Base-by-base conservation (phyloP, 2,888 invertebrate species). In the Melanostoma mellinum region DNA sequence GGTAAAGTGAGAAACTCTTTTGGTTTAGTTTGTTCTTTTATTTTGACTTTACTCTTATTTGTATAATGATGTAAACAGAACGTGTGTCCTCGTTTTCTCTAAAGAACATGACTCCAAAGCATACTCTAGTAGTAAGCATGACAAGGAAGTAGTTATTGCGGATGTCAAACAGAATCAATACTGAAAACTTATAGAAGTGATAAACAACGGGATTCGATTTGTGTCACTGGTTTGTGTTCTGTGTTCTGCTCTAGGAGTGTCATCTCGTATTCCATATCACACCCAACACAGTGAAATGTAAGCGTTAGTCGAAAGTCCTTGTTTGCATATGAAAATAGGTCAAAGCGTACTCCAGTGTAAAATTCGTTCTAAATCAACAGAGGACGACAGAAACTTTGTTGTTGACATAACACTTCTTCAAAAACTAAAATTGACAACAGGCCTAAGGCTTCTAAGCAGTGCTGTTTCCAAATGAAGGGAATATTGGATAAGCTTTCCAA, bases 101-200 rank as follows among this genome's bases (percentile, higher is more conserved):
- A 30, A 10, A 46, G 20, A n/a, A 50, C 53, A 61, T 63, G 53
- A 36, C 36, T 63, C 48, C 20, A 36, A 38, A 8, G 44, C 33
- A 40, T 53, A 60, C 30, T 44, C 33, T 36, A 44, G 48, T 32
- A 36, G 76, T 63, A 44, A 71, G 58, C 56, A 50, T n/a, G 71
- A 63, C 68, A 55, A 46, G 61, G 33, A 44, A 48, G 55, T 61
- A 69, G 76, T 50, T 76, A 76, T 63, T 69, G 40, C 48, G 60
- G 48, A 48, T 77, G 71, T 77, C 71, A 35, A 61, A 63, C 50
- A 71, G 56, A 56, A 63, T 63, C 69, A 56, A 50, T 58, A 52
- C 32, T 46, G 8, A 6, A 35, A 36, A 46, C 68, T 53, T 33
- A 40, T 35, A 36, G 9, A 33, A 76, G 55, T 32, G 30, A 69